Evolutionary conservation across 23 tunicate species (phyloP), one percentile per base, ranked within the genome.

Genomic region (Phallusia fumigata): DNA sequence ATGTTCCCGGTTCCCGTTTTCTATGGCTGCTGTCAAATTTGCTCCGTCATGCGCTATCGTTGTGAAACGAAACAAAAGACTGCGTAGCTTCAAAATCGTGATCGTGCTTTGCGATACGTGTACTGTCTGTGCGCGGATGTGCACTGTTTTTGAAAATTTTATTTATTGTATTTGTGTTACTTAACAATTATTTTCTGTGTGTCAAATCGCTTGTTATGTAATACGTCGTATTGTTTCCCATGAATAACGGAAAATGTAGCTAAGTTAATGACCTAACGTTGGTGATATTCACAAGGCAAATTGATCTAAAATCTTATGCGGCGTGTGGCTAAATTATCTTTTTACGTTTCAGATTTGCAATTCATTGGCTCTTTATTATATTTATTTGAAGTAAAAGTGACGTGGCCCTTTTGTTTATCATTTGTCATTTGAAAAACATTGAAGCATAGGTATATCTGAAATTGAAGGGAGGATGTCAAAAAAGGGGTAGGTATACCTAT

Each of bases 41-140:
- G 69, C 69, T 22, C 28, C 16, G 69, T 58, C 69, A 58, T 24
- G 69, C 69, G 28, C 69, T 58, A 58, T 58, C 69, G 69, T 58
- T 58, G 69, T 58, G 69, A 58, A 58, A 58, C 28, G 69, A 58
- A 22, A 58, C 69, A 58, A 58, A 58, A 58, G 69, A 58, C 69
- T 58, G 69, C 69, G 69, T 24, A 21, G 69, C 69, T 58, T 58
- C 10, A 58, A 58, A 58, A 58, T 58, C 69, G 69, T 58, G 69
- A 58, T 58, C 69, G 3, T 58, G 16, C 16, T 58, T 22, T 58
- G 11, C 28, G 69, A 13, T 11, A 58, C 69, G 69, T 58, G 69
- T 58, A 58, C 69, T 58, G 13, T 21, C 16, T 58, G 47, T 58
- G 69, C 16, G 69, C 69, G 69, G 28, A 24, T 24, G 26, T 13